phyloP scores from a whole-genome alignment of 2,113 vertebrate genomes.

The Dicaeum eximium region DNA sequence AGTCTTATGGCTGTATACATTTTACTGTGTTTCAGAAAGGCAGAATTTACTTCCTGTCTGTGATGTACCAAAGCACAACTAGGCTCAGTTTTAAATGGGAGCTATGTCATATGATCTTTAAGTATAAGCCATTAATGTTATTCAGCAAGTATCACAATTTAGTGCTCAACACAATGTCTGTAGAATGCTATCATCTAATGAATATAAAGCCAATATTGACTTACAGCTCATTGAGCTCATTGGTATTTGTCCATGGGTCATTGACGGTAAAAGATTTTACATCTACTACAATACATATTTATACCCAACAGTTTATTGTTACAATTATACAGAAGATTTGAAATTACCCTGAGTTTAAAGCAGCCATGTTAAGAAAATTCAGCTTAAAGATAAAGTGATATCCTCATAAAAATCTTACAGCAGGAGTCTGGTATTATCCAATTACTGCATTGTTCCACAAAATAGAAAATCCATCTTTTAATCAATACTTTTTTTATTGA shows the following conservation, averaged over 20 bases:
- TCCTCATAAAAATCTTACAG: neutral
- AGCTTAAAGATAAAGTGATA: neutral
- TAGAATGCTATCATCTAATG: neutral
- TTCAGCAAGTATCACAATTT: neutral
- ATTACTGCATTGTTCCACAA: neutral
- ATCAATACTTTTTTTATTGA: neutral
- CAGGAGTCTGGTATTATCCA: neutral
- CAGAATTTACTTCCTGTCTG: neutral
- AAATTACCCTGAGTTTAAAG: neutral
- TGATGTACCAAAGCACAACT: neutral
- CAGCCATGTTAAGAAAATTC: neutral
- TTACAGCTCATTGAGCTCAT: neutral
- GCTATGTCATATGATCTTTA: neutral
- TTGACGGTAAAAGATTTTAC: neutral
- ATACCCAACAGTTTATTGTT: neutral
- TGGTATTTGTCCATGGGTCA: neutral
- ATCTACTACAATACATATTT: neutral
- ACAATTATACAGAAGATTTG: neutral
- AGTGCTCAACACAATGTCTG: neutral
- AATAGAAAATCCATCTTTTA: neutral
- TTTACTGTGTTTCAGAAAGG: neutral
- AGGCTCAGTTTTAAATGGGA: neutral
- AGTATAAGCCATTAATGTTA: neutral
- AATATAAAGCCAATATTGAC: slow-evolving; percentile 25
- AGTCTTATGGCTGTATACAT: neutral